Percentiles rank a stretch among this genome's conserved stretches.
phyloP scores from a whole-genome alignment of 2,888 invertebrate genomes.

The Platycnemis pennipes region DNA sequence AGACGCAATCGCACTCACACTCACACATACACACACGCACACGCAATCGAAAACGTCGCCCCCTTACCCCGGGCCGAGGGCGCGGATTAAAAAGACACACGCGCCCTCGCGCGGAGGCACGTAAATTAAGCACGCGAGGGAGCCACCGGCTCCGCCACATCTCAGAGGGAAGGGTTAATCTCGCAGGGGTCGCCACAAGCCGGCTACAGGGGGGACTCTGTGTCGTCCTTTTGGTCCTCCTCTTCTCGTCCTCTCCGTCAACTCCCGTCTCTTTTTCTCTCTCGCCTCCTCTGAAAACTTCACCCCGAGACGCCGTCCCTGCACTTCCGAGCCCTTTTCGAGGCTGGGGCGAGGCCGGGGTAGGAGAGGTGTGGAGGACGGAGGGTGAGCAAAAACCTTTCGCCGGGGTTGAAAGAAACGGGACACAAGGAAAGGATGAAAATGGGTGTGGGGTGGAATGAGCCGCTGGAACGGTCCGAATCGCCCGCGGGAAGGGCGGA shows the following conservation, averaged over 20 bases:
- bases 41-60: neutral
- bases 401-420: neutral
- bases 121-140: conserved; percentile 9
- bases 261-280: neutral
- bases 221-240: neutral
- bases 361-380: neutral
- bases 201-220: neutral
- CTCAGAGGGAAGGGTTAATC: neutral
- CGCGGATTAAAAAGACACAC: conserved; percentile 15
- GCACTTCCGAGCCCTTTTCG: neutral
- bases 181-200: conserved; percentile 16
- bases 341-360: neutral
- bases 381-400: neutral
- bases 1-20: too few species aligned
- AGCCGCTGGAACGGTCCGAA: neutral
- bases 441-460: neutral
- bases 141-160: neutral
- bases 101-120: neutral
- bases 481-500: neutral
- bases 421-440: neutral
- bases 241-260: neutral
- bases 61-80: neutral
- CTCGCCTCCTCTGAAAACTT: neutral
- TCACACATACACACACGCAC: neutral
- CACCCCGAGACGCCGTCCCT: neutral